A percentile compares a stretch with the other conserved stretches of the same genome.
These are phyloP conservation scores for Chymomyza caudatula DNA, from an alignment of 2,888 invertebrate species.

Conservation along the genomic window DNA sequence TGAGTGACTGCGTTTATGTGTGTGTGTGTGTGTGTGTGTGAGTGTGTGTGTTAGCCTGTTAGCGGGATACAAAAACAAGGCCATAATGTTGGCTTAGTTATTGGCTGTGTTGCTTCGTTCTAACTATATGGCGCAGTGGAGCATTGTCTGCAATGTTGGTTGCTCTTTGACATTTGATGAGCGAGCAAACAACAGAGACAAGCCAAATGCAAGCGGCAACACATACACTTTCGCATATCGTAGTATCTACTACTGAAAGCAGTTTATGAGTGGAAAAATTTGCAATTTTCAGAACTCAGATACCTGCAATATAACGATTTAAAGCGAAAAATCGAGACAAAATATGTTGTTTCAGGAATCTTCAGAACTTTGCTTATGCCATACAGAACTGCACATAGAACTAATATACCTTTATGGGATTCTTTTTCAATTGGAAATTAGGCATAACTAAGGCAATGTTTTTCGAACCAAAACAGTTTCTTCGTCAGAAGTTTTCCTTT, in stretches of 20 bases:
- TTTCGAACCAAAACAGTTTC: no score
- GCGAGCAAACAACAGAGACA: background rate
- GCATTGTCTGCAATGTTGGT: conserved; percentile 24
- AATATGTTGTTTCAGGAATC: no score
- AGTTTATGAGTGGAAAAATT: background rate
- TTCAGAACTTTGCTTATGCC: no score
- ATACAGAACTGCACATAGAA: no score
- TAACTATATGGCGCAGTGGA: conserved; percentile 1
- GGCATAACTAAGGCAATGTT: no score
- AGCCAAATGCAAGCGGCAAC: conserved; percentile 18
- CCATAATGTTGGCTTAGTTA: background rate
- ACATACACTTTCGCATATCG: conserved; percentile 7
- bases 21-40: background rate
- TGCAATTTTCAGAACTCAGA: background rate
- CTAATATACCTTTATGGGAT: no score
- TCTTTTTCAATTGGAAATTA: no score
- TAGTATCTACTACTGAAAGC: background rate
- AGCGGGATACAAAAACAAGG: background rate
- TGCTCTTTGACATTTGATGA: conserved; percentile 46
- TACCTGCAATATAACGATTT: no score
- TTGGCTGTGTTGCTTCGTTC: background rate
- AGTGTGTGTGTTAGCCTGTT: background rate
- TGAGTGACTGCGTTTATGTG: no score
- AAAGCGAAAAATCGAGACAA: no score
- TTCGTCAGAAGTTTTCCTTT: no score